These are phyloP conservation scores for Corydoras sp. DNA, from an alignment of 2,113 vertebrate species.

Conservation along the genomic window DNA sequence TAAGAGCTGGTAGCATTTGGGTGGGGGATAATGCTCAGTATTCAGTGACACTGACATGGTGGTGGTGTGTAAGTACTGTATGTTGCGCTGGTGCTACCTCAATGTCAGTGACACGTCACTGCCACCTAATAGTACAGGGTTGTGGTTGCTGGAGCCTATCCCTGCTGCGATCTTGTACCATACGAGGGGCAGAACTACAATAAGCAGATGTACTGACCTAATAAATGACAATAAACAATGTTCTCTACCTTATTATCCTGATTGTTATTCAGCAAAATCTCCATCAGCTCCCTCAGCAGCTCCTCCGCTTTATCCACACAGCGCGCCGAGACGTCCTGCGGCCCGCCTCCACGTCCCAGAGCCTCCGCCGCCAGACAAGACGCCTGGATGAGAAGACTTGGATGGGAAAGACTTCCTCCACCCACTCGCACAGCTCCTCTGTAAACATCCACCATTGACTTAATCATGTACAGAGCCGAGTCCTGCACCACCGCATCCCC, in stretches of 20 bases:
- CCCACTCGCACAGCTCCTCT: slow-evolving; percentile 49
- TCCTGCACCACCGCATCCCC: slow-evolving; percentile 60
- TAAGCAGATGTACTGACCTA: no score
- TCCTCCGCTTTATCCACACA: slow-evolving; percentile 69
- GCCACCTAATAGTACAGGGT: no score
- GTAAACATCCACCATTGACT: slow-evolving; percentile 66
- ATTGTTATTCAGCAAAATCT: slow-evolving; percentile 63
- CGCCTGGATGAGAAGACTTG: slow-evolving; percentile 61
- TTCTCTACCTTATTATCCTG: slow-evolving; percentile 71
- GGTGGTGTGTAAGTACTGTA: no score
- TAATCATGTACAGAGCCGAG: slow-evolving; percentile 72
- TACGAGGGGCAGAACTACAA: no score
- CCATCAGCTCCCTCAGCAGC: slow-evolving; percentile 67
- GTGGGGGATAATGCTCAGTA: no score
- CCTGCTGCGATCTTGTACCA: no score
- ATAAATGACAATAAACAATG: neutral
- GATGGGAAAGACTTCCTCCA: slow-evolving; percentile 50
- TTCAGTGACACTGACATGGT: no score
- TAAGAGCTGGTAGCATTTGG: no score
- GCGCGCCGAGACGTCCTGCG: slow-evolving; percentile 56
- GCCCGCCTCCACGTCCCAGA: slow-evolving; percentile 58
- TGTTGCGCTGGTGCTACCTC: no score
- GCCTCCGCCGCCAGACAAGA: slow-evolving; percentile 58
- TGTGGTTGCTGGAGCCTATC: no score
- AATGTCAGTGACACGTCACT: no score